Conservation (phyloP, 2,113 vertebrate genomes). For the Ptychochromis oligacanthus region DNA sequence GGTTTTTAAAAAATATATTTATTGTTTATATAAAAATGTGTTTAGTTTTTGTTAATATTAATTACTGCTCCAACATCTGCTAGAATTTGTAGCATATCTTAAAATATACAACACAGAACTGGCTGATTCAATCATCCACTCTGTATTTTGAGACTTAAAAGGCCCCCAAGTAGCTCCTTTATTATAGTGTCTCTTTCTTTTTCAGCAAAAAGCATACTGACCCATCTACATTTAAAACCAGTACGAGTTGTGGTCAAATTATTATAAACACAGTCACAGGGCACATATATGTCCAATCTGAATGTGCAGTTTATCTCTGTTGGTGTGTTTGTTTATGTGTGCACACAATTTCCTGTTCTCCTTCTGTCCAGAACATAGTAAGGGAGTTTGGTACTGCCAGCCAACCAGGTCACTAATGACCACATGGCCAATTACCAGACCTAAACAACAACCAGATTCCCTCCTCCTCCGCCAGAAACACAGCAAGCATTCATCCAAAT, state of each 20-base stretch:
- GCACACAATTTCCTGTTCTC: background rate
- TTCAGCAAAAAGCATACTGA: too few species aligned
- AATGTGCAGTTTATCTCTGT: background rate
- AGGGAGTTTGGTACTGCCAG: background rate
- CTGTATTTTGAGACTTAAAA: too few species aligned
- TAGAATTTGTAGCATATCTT: background rate
- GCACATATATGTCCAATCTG: background rate
- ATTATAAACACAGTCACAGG: too few species aligned
- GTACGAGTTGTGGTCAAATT: too few species aligned
- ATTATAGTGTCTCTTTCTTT: too few species aligned
- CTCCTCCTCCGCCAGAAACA: background rate
- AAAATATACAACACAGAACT: background rate
- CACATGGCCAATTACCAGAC: slow-evolving; percentile 54
- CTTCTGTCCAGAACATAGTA: slow-evolving; percentile 3
- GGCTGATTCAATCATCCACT: too few species aligned
- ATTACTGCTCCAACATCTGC: background rate
- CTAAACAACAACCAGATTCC: slow-evolving; percentile 4
- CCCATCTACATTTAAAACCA: background rate
- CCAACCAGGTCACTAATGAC: slow-evolving; percentile 57
- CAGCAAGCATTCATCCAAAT: slow-evolving; percentile 29
- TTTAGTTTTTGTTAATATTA: background rate
- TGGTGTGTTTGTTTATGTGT: background rate
- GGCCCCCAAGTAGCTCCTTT: too few species aligned
- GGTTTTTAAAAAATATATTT: background rate
- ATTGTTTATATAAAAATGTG: background rate